These are phyloP conservation scores for Itoplectis maculator DNA, from an alignment of 2,888 invertebrate species.

Conservation along the genomic window DNA sequence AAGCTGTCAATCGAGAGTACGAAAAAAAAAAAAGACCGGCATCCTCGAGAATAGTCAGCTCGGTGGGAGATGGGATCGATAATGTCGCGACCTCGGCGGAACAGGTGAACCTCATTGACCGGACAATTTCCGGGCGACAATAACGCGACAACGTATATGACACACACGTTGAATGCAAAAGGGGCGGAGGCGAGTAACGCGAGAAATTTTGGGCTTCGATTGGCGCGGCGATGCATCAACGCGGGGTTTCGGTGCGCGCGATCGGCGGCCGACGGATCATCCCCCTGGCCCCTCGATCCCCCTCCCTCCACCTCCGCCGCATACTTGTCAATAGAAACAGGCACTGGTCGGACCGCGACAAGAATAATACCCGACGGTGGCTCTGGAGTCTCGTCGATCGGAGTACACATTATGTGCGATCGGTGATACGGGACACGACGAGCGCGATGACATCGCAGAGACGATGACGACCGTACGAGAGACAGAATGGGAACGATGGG, in stretches of 20 bases:
- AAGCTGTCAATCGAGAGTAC: not conserved
- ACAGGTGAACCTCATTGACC: not conserved
- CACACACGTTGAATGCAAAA: constrained; percentile 12
- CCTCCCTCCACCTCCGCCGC: constrained; percentile 56
- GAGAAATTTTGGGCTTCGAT: constrained; percentile 60
- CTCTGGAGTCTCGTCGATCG: constrained; percentile 13
- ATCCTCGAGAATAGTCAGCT: constrained; percentile 3
- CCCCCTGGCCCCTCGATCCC: no score
- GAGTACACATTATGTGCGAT: constrained; percentile 74
- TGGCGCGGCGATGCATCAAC: constrained; percentile 64
- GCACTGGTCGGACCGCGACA: constrained; percentile 75
- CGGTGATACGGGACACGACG: constrained; percentile 57
- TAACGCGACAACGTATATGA: constrained; percentile 6
- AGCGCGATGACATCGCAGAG: constrained; percentile 55
- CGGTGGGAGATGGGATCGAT: not conserved
- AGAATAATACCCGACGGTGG: constrained; percentile 71
- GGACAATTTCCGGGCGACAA: constrained; percentile 15
- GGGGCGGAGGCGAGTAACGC: constrained; percentile 28
- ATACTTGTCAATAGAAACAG: constrained; percentile 81
- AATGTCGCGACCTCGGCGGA: not conserved
- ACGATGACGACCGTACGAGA: constrained; percentile 40
- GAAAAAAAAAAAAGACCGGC: no score
- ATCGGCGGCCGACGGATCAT: constrained; percentile 67
- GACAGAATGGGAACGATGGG: constrained; percentile 38
- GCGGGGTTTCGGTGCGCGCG: no score